These are phyloP conservation scores for Belonocnema kinseyi DNA, from an alignment of 1,140 invertebrate genomes.

Conservation along the genomic window DNA sequence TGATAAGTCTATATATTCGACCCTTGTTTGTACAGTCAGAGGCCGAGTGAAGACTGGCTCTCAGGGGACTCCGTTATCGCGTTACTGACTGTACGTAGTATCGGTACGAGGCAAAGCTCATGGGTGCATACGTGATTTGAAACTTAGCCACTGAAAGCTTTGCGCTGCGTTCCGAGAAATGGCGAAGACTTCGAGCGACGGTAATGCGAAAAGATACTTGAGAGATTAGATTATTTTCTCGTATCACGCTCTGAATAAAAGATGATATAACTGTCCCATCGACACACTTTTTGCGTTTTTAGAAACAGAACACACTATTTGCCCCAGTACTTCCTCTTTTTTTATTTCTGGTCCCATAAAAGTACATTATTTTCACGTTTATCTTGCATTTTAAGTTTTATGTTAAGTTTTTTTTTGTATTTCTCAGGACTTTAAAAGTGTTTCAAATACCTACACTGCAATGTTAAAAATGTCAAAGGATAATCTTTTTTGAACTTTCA, in stretches of 20 bases:
- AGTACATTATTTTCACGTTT: no score
- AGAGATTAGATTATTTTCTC: slow-evolving; percentile 28
- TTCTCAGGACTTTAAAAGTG: no score
- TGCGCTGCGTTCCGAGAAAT: slow-evolving; percentile 35
- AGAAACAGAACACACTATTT: no score
- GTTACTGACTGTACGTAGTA: slow-evolving; percentile 46
- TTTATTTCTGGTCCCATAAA: background rate
- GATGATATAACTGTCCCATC: slow-evolving; percentile 7
- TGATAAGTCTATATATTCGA: background rate
- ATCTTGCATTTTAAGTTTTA: no score
- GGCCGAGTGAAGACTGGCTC: slow-evolving; percentile 41
- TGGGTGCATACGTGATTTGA: slow-evolving; percentile 58
- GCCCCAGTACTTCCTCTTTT: background rate
- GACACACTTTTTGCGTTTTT: background rate
- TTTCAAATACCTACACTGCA: no score
- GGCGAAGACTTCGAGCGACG: slow-evolving; percentile 24
- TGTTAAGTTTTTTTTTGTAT: no score
- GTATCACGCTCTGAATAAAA: slow-evolving; percentile 20
- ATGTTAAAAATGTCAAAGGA: no score
- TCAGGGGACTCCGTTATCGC: slow-evolving; percentile 55
- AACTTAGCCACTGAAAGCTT: slow-evolving; percentile 50
- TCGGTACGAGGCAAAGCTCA: slow-evolving; percentile 52
- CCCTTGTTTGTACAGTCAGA: slow-evolving; percentile 1
- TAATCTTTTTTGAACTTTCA: no score
- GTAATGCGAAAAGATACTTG: slow-evolving; percentile 28